Evolutionary conservation across 2,797 vertebrate genomes (phyloP), one percentile per base, ranked within the genome.

Genomic region (Sebastes diaconus): DNA sequence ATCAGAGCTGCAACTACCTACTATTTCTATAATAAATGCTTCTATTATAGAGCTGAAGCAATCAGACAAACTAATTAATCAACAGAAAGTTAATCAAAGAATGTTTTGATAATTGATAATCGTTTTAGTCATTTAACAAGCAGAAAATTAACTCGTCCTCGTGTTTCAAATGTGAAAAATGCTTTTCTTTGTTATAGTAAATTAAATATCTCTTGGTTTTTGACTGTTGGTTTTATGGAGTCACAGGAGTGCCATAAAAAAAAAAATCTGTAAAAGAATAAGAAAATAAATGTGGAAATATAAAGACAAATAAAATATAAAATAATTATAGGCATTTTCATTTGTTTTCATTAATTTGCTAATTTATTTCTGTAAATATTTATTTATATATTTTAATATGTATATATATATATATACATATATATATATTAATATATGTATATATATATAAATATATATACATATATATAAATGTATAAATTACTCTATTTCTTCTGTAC

Each of bases 1-100:
- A 39, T 39, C 60, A 46, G 14, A 46, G 39, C 18, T 32, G 50
- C n/a, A 52, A 8, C 66, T 22, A 8, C 1, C 27, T 8, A 8
- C 1, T 10, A 5, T 8, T 57, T 36, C 32, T 18, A 1, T 2
- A 4, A 1, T 2, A 4, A 11, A 4, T 24, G 2, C 2, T 18
- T 24, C 30, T 20, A 2, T 2, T 70, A 3, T 13, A 16, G 13
- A 14, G n/a, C 30, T 22, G 29, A 34, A 55, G 4, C 46, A 20
- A 39, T 27, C 20, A 2, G 36, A 30, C 18, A 3, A 55, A 32
- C 55, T n/a, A 10, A 16, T 14, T 14, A 34, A n/a, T 34, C n/a
- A 0, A 25, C 30, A 36, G 13, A 24, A 36, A 55, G 6, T 22
- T 8, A 30, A 52, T n/a, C 6, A 12, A 22, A 16, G 16, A 10